Base-by-base conservation (phyloP, 2,888 invertebrate genomes). In the Macrophya annulata region DNA sequence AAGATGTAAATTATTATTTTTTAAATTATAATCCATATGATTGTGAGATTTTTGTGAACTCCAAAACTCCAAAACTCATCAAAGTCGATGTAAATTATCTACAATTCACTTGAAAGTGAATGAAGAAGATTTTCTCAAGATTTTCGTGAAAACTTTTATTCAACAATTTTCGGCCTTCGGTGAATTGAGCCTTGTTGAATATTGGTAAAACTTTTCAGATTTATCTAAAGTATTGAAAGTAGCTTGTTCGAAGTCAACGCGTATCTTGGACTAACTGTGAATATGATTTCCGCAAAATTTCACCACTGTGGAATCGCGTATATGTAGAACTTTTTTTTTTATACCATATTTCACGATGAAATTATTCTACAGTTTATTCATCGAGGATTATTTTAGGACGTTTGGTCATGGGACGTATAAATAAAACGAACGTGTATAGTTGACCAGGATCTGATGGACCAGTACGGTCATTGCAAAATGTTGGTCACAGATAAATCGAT, bases 51-150 rank as follows among this genome's bases (percentile, higher is more conserved):
- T 21, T 43, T 17, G 12, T 2, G 10, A n/a, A 25, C 9, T 45
- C 45, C 45, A 43, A 21, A n/a, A 25, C 9, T 45, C 45, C 45
- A 43, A 21, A 15, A n/a, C 43, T 74, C 43, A 43, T 74, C 15
- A 74, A 21, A 74, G 43, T 21, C 72, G 72, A 74, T 45, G 43
- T 17, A 21, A 74, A n/a, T 21, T 15, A 45, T 74, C 43, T n/a
- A n/a, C n/a, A 45, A 72, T 74, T 21, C 43, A 45, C 17, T 45
- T 10, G 72, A 45, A 74, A 74, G 45, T 31, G n/a, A 45, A 12
- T 10, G 43, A 45, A 43, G 43, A 43, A 74, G n/a, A 45, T 43
- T 21, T n/a, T 72, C n/a, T 45, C 10, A 45, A 45, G 45, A 45
- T 45, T 25, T 45, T 43, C 21, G 3, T 3, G 45, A 31, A 68